A percentile compares a stretch with the other conserved stretches of the same genome.
These are phyloP conservation scores for Acleris literana DNA, from an alignment of 2,888 invertebrate species.

Conservation along the genomic window DNA sequence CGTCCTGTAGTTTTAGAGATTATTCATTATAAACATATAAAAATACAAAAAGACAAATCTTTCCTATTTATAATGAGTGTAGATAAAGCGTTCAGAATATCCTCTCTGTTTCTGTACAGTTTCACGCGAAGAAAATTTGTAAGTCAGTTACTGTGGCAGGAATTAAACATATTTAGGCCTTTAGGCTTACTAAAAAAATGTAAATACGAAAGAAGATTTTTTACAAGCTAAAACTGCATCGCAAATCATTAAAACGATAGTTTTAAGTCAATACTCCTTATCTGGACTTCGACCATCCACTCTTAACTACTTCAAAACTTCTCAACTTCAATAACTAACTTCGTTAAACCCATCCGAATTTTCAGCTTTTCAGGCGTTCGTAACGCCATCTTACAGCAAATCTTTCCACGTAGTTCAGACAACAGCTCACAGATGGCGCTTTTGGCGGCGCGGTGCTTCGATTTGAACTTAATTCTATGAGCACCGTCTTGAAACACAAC, in stretches of 20 bases:
- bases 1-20: too few relatives aligned
- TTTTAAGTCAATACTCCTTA: slow-evolving; percentile 2
- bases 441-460: slow-evolving; percentile 56
- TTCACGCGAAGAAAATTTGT: too few relatives aligned
- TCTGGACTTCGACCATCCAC: slow-evolving; percentile 1
- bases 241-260: background rate
- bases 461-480: slow-evolving; percentile 67
- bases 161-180: too few relatives aligned
- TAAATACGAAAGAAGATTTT: too few relatives aligned
- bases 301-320: slow-evolving; percentile 28
- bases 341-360: slow-evolving; percentile 16
- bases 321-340: slow-evolving; percentile 27
- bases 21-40: too few relatives aligned
- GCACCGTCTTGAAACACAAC: slow-evolving; percentile 77
- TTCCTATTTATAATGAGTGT: too few relatives aligned
- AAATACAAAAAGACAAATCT: too few relatives aligned
- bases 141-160: too few relatives aligned
- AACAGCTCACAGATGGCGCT: slow-evolving; percentile 60
- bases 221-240: too few relatives aligned
- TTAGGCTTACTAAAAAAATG: too few relatives aligned
- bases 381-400: slow-evolving; percentile 70
- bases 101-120: too few relatives aligned
- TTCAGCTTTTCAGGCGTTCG: slow-evolving; percentile 42
- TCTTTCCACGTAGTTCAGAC: slow-evolving; percentile 51
- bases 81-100: too few relatives aligned